phyloP scores from a whole-genome alignment of 1,140 invertebrate genomes.

The Cyphomyrmex costatus region DNA sequence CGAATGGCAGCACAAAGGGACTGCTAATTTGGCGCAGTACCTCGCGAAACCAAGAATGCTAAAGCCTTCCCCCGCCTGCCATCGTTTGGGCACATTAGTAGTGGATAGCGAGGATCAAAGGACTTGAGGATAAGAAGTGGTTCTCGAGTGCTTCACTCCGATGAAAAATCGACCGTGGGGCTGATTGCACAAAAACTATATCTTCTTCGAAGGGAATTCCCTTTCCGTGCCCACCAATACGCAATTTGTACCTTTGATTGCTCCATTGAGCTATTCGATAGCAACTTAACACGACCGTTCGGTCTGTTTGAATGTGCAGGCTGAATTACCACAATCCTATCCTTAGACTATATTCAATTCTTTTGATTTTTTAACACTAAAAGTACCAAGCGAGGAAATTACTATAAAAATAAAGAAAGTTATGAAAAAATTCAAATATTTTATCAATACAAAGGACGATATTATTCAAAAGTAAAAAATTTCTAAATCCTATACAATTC shows the following conservation, averaged over 20 bases:
- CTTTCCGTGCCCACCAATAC: conserved; percentile 28
- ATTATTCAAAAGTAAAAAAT: too few species aligned
- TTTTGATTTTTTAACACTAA: not conserved
- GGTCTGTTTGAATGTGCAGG: not conserved
- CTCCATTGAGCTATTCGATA: conserved; percentile 42
- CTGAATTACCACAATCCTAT: conserved; percentile 18
- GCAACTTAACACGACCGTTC: conserved; percentile 2
- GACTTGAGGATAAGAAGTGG: conserved; percentile 30
- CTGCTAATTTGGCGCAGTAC: conserved; percentile 73
- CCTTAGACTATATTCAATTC: not conserved
- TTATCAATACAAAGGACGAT: too few species aligned
- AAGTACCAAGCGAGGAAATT: too few species aligned
- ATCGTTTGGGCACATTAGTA: conserved; percentile 23
- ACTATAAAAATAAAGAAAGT: too few species aligned
- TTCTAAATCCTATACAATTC: too few species aligned
- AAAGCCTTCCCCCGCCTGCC: conserved; percentile 17
- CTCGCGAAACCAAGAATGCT: conserved; percentile 35
- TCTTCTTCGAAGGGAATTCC: conserved; percentile 29
- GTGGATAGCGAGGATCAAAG: conserved; percentile 62
- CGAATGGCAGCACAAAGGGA: conserved; percentile 76
- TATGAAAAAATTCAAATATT: too few species aligned
- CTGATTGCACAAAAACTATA: conserved; percentile 47
- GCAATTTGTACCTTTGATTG: conserved; percentile 60
- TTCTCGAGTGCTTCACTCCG: conserved; percentile 23
- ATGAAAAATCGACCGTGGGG: conserved; percentile 60